Percentiles rank a stretch among this genome's conserved stretches.
These are phyloP conservation scores for Cairina moschata DNA, from an alignment of 2,113 vertebrate species.

Conservation along the genomic window DNA sequence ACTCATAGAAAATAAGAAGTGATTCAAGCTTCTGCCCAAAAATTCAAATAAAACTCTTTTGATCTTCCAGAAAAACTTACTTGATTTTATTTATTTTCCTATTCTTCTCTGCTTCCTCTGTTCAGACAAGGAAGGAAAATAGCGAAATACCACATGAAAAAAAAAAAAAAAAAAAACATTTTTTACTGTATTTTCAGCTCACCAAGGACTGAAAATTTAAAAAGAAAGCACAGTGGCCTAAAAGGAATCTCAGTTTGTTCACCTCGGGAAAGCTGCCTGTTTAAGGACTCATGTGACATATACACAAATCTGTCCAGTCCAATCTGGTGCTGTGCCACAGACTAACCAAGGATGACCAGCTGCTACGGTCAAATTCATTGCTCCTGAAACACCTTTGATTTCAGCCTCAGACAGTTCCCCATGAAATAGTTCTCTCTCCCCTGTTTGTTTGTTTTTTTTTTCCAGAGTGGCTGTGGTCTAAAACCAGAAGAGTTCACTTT, in stretches of 20 bases:
- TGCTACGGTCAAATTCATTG: not conserved
- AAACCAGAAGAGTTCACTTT: not conserved
- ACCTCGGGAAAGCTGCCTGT: not conserved
- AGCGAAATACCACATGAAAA: not conserved
- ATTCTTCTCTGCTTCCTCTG: conserved; percentile 55
- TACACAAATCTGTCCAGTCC: not conserved
- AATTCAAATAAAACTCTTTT: conserved; percentile 46
- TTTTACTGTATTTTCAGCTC: conserved; percentile 29
- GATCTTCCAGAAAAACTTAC: conserved; percentile 37
- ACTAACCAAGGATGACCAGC: not conserved
- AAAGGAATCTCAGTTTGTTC: conserved; percentile 23
- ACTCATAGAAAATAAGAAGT: conserved; percentile 46
- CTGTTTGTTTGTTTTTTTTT: conserved; percentile 11
- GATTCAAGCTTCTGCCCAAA: conserved; percentile 23
- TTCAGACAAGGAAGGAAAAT: not conserved
- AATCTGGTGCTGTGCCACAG: not conserved
- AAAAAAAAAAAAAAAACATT: too few species aligned
- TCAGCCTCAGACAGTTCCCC: not conserved
- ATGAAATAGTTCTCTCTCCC: not conserved
- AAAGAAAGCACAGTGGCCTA: not conserved
- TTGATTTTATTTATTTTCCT: conserved; percentile 61
- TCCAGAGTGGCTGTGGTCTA: not conserved
- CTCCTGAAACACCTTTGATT: not conserved
- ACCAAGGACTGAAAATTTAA: not conserved
- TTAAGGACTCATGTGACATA: not conserved